Evolutionary conservation across 2,797 vertebrate species (phyloP), one percentile per base, ranked within the genome.

Genomic region (Halcyon leucocephala): DNA sequence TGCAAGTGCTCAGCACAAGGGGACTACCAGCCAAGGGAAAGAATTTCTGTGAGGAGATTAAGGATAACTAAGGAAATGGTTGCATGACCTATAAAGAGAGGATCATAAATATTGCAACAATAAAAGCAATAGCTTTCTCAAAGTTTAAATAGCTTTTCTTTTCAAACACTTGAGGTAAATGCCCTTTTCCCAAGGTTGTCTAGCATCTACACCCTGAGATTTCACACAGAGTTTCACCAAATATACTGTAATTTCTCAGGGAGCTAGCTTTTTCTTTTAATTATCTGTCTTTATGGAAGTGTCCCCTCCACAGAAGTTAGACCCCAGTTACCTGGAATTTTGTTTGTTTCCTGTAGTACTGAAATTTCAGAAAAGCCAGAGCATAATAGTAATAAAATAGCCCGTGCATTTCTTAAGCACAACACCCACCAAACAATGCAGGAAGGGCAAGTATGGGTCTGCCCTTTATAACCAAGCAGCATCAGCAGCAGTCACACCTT

Each of bases 81-180:
- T 96, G 80, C 49, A 65, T 93, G 93, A 97, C 92, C 91, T 96
- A 86, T 94, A 92, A 93, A 87, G 82, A 90, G 62, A 64, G 18
- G 93, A 87, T 96, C 94, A 95, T 96, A 97, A 97, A 97, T 97
- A 96, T 91, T 95, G 90, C 82, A 96, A 96, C 87, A 95, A 93
- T 94, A 97, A 96, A 96, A 95, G 79, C 88, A 96, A 92, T 89
- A 88, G 82, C 83, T 95, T 90, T 82, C 92, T 92, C 88, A 87
- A 94, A 96, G 95, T 93, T 93, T 96, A 93, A 97, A 95, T 64
- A 92, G 90, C 86, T 92, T 96, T 96, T 94, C 94, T 93, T 96
- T 90, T 95, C 92, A 96, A 96, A 96, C 83, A 93, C 60, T 94
- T 95, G 64, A 96, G 90, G 49, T 90, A 95, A 90, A 84, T 96